Conservation (phyloP, 2,113 vertebrate species). For the Atrichornis clamosus region DNA sequence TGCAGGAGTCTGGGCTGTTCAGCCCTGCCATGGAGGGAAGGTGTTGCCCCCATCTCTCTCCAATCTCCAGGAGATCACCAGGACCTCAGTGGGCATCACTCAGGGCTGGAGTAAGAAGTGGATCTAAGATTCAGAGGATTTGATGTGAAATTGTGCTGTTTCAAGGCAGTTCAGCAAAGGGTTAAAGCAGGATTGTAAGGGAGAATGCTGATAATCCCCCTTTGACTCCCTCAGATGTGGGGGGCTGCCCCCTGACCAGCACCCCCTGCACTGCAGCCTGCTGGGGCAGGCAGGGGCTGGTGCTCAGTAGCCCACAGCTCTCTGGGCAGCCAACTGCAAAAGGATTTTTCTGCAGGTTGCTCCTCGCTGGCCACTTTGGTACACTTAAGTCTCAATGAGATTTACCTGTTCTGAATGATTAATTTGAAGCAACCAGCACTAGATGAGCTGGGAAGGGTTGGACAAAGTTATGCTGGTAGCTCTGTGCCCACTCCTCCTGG, state of each 20-base stretch:
- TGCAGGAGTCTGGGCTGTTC: not conserved
- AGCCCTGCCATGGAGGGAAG: not conserved
- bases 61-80: not conserved
- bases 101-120: not conserved
- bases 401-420: not conserved
- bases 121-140: not conserved
- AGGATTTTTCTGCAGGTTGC: not conserved
- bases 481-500: not conserved
- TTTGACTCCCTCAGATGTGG: not conserved
- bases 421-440: not conserved
- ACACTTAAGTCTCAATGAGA: not conserved
- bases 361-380: not conserved
- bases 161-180: not conserved
- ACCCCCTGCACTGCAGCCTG: not conserved
- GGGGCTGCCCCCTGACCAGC: not conserved
- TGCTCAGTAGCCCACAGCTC: not conserved
- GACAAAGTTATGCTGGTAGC: rapidly evolving
- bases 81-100: not conserved
- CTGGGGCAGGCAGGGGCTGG: not conserved
- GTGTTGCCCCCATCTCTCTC: not conserved
- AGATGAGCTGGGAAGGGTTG: not conserved
- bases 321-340: not conserved
- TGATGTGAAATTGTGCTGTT: not conserved
- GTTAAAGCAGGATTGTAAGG: not conserved
- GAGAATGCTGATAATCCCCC: not conserved